Evolutionary conservation across 2,797 vertebrate genomes (phyloP).

Genomic region (Caiman crocodilus): DNA sequence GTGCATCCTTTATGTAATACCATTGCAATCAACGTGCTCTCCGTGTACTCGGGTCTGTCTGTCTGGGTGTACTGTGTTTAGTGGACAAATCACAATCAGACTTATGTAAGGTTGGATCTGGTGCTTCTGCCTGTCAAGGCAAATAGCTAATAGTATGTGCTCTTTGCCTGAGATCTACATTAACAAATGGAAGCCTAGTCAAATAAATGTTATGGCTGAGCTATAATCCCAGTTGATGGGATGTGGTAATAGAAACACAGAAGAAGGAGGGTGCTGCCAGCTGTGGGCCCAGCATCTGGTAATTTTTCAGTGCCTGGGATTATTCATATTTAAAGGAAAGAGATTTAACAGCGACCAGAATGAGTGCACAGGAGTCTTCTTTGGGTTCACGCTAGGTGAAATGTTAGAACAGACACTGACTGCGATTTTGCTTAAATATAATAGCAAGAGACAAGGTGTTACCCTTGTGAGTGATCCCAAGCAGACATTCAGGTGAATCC

Average conservation of each 20-base stretch:
- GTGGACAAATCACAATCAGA: neutral
- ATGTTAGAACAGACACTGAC: neutral
- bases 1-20: neutral
- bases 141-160: conserved; percentile 34
- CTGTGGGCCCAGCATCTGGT: conserved; percentile 16
- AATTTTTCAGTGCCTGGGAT: neutral
- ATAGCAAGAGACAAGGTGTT: neutral
- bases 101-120: neutral
- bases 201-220: conserved; percentile 23
- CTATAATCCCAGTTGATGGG: conserved; percentile 16
- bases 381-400: neutral
- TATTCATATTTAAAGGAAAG: neutral
- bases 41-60: neutral
- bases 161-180: conserved; percentile 14
- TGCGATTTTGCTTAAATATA: neutral
- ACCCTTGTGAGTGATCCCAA: neutral
- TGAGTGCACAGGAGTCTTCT: neutral
- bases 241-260: conserved; percentile 34
- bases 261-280: neutral
- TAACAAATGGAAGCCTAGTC: conserved; percentile 21
- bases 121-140: neutral
- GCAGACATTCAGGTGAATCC: neutral
- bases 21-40: neutral
- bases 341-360: neutral
- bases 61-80: neutral